Evolutionary conservation across 1,140 invertebrate genomes (phyloP), one percentile per base, ranked within the genome.

Genomic region (Brachionus asplanchnoidis): DNA sequence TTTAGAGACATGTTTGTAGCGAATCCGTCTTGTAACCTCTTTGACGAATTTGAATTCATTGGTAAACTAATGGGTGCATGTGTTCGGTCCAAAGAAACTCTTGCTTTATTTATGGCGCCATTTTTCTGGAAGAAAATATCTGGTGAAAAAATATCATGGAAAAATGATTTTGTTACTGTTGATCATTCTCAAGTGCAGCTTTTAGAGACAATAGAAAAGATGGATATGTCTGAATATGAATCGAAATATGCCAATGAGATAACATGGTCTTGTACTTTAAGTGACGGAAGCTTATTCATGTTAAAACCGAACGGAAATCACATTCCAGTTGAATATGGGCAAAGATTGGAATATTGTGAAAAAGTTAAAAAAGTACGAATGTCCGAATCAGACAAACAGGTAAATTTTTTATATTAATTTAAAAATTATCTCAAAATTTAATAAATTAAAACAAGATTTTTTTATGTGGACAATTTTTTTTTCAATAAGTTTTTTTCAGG

Each of bases 11-110:
- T 88, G 7, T 90, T 88, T 85, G 86, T 90, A 40, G 88, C 88
- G 65, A 90, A 88, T 84, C 87, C 88, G 12, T 77, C 85, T 6
- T 90, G 89, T 86, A 86, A 84, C 56, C 87, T 88, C 28, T 88
- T 88, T 79, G 68, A 86, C 1, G 88, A 88, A 78, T 90, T 87
- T 85, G 87, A 88, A 75, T 90, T 89, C 88, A 88, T 90, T 46
- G 89, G 89, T 32, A 88, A 90, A 85, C 85, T 90, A 11, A 90
- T 90, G 89, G 89, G 89, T 17, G 89, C 89, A 11, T 90, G 89
- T 86, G 85, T 90, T 28, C 84, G 89, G 28, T 87, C 88, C 7
- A 88, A 87, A 85, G 89, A 90, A 86, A 89, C 83, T 53, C 80
- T 87, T 40, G 86, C 88, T 12, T 68, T 90, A 14, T 87, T 88